Evolutionary conservation across 64 coral and sea anemone species (phyloP).

Genomic region (Pocillopora damicornis): DNA sequence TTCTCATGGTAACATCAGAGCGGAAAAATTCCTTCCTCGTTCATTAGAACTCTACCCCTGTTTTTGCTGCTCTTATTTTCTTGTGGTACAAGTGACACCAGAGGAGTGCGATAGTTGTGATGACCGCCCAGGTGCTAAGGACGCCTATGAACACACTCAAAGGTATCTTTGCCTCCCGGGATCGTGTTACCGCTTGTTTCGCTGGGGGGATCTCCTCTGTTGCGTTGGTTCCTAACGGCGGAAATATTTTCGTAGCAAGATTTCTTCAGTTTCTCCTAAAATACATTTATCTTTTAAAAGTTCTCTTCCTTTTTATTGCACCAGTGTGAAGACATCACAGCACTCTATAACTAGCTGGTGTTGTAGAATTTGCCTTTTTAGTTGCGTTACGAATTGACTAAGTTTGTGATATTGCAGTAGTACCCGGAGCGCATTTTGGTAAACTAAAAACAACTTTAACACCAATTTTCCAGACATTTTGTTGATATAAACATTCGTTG

Average conservation of each 20-base stretch:
- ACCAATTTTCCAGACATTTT: no score
- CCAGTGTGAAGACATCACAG: no score
- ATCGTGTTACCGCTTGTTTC: neutral
- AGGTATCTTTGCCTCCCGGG: constrained; percentile 23
- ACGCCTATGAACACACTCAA: constrained; percentile 50
- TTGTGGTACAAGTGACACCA: constrained; percentile 58
- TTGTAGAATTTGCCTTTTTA: no score
- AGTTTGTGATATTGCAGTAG: no score
- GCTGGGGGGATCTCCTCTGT: neutral
- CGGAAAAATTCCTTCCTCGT: neutral
- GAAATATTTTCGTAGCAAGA: neutral
- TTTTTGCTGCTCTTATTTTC: constrained; percentile 4
- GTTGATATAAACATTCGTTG: no score
- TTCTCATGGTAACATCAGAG: neutral
- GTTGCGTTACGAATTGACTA: no score
- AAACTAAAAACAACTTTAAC: no score
- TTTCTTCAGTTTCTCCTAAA: no score
- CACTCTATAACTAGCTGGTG: no score
- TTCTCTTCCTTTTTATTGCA: no score
- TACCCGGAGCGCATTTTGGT: no score
- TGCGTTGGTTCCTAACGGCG: neutral
- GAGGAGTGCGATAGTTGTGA: constrained; percentile 8
- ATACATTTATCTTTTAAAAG: no score
- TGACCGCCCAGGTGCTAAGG: neutral
- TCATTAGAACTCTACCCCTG: neutral